Percentiles rank a stretch among this genome's conserved stretches.
Evolutionary conservation across 2,113 vertebrate genomes (phyloP).

Genomic region (Chascanopsetta lugubris): DNA sequence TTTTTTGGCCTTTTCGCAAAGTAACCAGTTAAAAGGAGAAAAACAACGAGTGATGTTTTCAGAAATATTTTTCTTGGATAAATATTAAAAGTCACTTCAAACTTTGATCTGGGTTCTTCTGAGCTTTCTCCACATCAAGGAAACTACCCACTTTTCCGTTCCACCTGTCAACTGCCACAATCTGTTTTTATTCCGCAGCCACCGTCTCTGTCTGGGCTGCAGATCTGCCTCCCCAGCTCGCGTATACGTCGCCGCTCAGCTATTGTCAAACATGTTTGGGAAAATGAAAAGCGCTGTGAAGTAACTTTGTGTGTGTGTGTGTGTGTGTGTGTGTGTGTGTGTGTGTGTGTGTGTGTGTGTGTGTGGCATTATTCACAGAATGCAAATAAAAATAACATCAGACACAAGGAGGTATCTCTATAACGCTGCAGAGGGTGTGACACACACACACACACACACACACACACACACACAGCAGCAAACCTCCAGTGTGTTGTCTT

Average conservation of each 20-base stretch:
- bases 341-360: conserved; percentile 20
- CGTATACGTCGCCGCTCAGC: conserved; percentile 44
- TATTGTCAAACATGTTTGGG: conserved; percentile 66
- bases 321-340: conserved; percentile 18
- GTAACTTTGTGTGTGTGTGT: conserved; percentile 48
- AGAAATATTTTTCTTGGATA: conserved; percentile 68
- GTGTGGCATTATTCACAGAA: conserved; percentile 57
- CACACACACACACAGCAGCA: no score
- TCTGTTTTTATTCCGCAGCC: conserved; percentile 67
- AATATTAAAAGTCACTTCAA: conserved; percentile 74
- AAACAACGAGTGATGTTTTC: conserved; percentile 70
- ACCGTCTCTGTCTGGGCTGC: conserved; percentile 59
- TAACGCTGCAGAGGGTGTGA: neutral
- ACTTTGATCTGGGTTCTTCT: conserved; percentile 74
- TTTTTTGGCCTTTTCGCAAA: conserved; percentile 46
- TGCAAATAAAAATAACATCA: conserved; percentile 65
- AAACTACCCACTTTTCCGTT: conserved; percentile 69
- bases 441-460: no score
- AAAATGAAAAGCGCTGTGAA: conserved; percentile 63
- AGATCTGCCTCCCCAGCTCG: conserved; percentile 46
- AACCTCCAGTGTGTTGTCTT: conserved; percentile 7
- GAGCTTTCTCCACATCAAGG: conserved; percentile 72
- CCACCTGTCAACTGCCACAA: conserved; percentile 74
- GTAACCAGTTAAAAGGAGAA: conserved; percentile 54
- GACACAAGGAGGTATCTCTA: conserved; percentile 28